These are phyloP conservation scores for Orchestia grillus DNA, from an alignment of 1,140 invertebrate species.

Conservation along the genomic window DNA sequence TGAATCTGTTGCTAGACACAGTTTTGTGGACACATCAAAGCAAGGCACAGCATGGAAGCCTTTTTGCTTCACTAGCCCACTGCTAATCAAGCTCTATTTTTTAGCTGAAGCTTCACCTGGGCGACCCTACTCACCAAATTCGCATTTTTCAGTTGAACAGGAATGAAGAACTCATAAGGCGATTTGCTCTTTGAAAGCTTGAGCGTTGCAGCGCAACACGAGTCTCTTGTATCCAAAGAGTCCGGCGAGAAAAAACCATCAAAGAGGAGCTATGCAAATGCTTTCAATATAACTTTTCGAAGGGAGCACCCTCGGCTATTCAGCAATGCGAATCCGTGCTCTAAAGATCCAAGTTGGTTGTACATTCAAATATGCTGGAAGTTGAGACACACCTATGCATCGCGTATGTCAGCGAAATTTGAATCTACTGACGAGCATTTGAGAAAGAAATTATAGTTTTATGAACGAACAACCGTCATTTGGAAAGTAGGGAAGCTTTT, in stretches of 20 bases:
- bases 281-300: slow-evolving; percentile 24
- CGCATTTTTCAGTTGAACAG: not conserved
- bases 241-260: not conserved
- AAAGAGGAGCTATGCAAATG: slow-evolving; percentile 39
- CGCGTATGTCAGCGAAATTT: slow-evolving; percentile 12
- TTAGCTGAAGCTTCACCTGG: not conserved
- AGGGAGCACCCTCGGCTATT: not conserved
- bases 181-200: not conserved
- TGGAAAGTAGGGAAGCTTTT: not conserved
- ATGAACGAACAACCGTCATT: not conserved
- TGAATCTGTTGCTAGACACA: too few relatives aligned
- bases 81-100: too few relatives aligned
- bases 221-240: not conserved
- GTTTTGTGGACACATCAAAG: too few relatives aligned
- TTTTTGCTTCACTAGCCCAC: too few relatives aligned
- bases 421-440: not conserved
- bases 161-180: not conserved
- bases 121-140: not conserved
- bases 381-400: not conserved
- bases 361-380: not conserved
- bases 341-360: slow-evolving; percentile 11
- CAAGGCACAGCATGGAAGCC: too few relatives aligned
- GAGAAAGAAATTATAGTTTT: not conserved
- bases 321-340: not conserved
- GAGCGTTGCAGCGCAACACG: not conserved